phyloP scores from a whole-genome alignment of 92 coral and sea anemone species.

The Parazoanthus atlanticus region DNA sequence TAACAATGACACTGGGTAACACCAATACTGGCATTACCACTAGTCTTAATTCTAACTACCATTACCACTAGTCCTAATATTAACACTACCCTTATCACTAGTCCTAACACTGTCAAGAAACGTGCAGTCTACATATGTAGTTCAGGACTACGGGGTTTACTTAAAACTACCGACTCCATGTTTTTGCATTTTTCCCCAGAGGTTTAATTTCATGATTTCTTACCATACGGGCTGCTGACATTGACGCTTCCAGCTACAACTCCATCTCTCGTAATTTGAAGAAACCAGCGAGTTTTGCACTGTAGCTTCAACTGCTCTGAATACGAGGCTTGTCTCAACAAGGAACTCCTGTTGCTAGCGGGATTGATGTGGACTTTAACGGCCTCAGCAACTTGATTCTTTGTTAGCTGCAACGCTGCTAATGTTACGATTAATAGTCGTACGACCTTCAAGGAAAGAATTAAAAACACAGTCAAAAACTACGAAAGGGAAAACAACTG shows the following conservation, averaged over 20 bases:
- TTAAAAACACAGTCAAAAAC: not conserved
- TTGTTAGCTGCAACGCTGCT: not conserved
- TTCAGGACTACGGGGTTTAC: not conserved
- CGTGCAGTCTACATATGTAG: not conserved
- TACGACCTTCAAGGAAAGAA: not conserved
- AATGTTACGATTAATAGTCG: not conserved
- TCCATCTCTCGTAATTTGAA: constrained; percentile 4
- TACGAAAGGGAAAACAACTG: too few relatives aligned
- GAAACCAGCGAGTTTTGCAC: constrained; percentile 28
- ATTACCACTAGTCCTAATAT: too few relatives aligned
- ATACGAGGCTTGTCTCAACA: not conserved
- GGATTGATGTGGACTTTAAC: constrained; percentile 5
- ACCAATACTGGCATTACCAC: too few relatives aligned
- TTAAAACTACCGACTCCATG: not conserved
- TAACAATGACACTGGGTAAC: too few relatives aligned
- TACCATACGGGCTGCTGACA: constrained; percentile 13
- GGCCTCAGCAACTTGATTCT: not conserved
- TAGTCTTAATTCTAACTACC: too few relatives aligned
- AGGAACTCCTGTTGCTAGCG: not conserved
- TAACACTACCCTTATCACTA: too few relatives aligned
- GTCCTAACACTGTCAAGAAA: too few relatives aligned
- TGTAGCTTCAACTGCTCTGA: not conserved
- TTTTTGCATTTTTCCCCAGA: not conserved
- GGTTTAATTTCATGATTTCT: not conserved
- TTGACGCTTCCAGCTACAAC: not conserved